Evolutionary conservation across 2,888 invertebrate species (phyloP).

Genomic region (Torymus aiolomorphi): DNA sequence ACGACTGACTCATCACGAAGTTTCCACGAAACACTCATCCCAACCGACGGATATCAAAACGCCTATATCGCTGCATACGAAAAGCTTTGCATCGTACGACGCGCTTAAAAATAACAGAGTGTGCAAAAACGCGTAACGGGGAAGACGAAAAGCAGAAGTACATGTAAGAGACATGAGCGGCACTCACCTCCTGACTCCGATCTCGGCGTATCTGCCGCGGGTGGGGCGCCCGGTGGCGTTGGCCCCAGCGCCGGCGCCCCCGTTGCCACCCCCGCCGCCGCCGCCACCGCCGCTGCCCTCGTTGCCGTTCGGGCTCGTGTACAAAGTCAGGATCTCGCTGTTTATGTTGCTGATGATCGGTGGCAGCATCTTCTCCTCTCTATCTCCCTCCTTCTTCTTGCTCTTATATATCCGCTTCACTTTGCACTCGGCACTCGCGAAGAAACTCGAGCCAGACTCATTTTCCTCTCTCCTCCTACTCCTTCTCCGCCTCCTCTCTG

Average conservation of each 20-base stretch:
- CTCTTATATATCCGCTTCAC: not conserved
- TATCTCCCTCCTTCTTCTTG: not conserved
- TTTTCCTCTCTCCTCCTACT: constrained; percentile 12
- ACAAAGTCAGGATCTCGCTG: constrained; percentile 73
- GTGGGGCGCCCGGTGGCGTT: constrained; percentile 63
- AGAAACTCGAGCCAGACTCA: constrained; percentile 50
- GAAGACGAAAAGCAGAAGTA: too few relatives aligned
- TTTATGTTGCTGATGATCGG: constrained; percentile 74
- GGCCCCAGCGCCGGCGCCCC: not conserved
- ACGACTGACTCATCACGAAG: too few relatives aligned
- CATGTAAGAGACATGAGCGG: too few relatives aligned
- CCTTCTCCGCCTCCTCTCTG: not conserved
- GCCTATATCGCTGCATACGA: too few relatives aligned
- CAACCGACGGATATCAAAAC: too few relatives aligned
- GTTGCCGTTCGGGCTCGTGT: constrained; percentile 62
- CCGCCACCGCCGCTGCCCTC: not conserved
- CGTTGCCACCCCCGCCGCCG: not conserved
- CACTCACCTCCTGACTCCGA: constrained; percentile 73
- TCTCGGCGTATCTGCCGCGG: constrained; percentile 73
- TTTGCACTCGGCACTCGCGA: constrained; percentile 30
- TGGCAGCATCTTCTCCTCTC: constrained; percentile 68
- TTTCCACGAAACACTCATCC: too few relatives aligned
- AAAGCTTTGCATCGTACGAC: too few relatives aligned
- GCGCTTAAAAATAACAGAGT: too few relatives aligned
- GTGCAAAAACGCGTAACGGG: too few relatives aligned